These are phyloP conservation scores for Bombus confusus DNA, from an alignment of 1,140 invertebrate species.

Conservation along the genomic window DNA sequence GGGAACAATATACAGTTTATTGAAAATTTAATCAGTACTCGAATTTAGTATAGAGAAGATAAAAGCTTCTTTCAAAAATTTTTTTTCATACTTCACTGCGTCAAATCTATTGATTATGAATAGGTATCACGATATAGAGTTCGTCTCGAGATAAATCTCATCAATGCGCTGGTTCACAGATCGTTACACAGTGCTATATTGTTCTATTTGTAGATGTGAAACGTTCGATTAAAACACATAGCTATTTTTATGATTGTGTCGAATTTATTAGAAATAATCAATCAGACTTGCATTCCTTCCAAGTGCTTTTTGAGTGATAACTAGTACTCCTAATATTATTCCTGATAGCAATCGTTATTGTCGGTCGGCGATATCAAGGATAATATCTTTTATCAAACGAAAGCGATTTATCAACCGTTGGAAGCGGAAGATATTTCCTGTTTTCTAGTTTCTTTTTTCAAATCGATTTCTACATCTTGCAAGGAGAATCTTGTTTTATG, in stretches of 20 bases:
- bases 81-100: too few species aligned
- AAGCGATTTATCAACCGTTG: conserved; percentile 45
- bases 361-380: too few species aligned
- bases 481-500: not conserved
- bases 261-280: not conserved
- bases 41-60: too few species aligned
- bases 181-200: not conserved
- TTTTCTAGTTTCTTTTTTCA: not conserved
- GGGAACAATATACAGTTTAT: too few species aligned
- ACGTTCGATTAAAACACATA: not conserved
- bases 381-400: not conserved
- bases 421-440: not conserved
- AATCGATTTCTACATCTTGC: not conserved
- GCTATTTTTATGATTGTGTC: not conserved
- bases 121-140: too few species aligned
- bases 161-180: not conserved
- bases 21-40: too few species aligned
- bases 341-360: not conserved
- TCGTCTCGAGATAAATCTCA: too few species aligned
- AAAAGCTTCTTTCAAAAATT: too few species aligned
- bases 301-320: not conserved
- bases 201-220: not conserved
- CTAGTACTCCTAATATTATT: not conserved
- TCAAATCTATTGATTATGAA: too few species aligned
- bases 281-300: not conserved